Evolutionary conservation across 2,113 vertebrate genomes (phyloP), one percentile per base, ranked within the genome.

Genomic region (Protobothrops flavoviridis): DNA sequence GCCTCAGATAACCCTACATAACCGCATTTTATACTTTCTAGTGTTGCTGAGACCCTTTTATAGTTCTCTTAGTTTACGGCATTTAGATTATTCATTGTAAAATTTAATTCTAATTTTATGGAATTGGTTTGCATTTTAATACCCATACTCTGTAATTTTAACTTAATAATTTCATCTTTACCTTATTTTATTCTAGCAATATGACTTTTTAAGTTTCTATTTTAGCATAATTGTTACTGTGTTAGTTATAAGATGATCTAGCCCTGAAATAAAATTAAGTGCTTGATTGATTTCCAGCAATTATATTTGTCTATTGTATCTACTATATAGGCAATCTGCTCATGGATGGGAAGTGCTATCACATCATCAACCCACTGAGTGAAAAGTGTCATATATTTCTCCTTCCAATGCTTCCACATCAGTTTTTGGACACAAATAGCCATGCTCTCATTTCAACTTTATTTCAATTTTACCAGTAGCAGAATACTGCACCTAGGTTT

Each of bases 271-370:
- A 64, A 29, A 1, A 64, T 29, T 61, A 10, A 61, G 23, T 26
- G 59, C n/a, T 69, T 74, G 64, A 97, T 96, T 94, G 90, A 57
- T 64, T 93, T 92, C 92, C 93, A 95, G 74, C 89, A 92, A 89
- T 96, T 94, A 74, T 74, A 20, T 39, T 74, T 74, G 5, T 20
- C n/a, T 33, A 20, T 92, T 90, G n/a, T 93, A 74, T 90, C 91
- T 91, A 29, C 29, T 69, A n/a, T n/a, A n/a, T 64, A 29, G 26
- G 29, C 26, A 29, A 29, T 64, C 59, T 64, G 10, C 26, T 64
- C 10, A 12, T 29, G 10, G 26, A 64, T 64, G 59, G 26, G 26
- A 64, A 64, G 3, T 64, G 59, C 0, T 1, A 64, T 29, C 26
- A 64, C 1, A 29, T 64, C 59, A 64, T 29, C 59, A 64, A 64